A percentile compares a stretch with the other conserved stretches of the same genome.
Conservation (phyloP, 2,888 invertebrate species). For the Microctonus aethiopoides region DNA sequence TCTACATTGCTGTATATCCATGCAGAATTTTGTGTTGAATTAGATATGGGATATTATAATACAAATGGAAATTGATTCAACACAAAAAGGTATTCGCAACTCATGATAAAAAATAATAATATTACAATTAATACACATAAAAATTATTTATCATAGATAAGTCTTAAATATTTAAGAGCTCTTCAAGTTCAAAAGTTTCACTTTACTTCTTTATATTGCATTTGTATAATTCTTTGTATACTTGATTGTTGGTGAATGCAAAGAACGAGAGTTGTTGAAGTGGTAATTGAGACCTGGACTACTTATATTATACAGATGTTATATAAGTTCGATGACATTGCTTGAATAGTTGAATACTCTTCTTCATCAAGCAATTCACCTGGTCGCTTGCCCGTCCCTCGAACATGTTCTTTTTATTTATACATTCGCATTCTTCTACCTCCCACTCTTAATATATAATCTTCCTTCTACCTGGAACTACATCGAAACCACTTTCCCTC, state of each 20-base stretch:
- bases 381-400: background rate
- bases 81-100: too few relatives aligned
- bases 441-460: conserved; percentile 3
- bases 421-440: conserved; percentile 1
- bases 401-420: background rate
- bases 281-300: background rate
- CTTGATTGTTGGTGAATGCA: too few relatives aligned
- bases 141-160: too few relatives aligned
- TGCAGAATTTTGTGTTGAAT: too few relatives aligned
- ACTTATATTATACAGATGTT: conserved; percentile 18
- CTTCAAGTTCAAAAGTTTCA: too few relatives aligned
- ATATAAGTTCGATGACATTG: conserved; percentile 25
- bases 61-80: too few relatives aligned
- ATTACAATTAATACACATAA: too few relatives aligned
- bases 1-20: background rate
- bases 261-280: background rate
- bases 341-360: conserved; percentile 7
- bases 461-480: background rate
- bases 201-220: too few relatives aligned
- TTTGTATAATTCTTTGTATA: too few relatives aligned
- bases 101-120: too few relatives aligned
- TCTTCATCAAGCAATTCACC: conserved; percentile 6
- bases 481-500: conserved; percentile 23
- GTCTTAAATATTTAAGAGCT: too few relatives aligned
- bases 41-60: too few relatives aligned